These are phyloP conservation scores for Leucoraja ocellata DNA, from an alignment of 2,797 vertebrate genomes.

Conservation along the genomic window DNA sequence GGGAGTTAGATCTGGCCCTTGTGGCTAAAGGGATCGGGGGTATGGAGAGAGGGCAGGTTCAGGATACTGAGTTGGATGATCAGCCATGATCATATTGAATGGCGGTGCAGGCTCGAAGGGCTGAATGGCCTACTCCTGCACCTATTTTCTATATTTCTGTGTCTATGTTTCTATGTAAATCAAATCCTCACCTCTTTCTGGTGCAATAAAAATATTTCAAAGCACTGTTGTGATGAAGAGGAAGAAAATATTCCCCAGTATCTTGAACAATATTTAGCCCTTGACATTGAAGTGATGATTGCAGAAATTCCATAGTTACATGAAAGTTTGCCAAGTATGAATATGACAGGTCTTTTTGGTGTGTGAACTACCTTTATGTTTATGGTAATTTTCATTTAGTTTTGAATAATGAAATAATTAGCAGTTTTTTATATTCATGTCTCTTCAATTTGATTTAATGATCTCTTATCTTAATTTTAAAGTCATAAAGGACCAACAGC, in stretches of 20 bases:
- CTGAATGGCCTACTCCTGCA: too few species aligned
- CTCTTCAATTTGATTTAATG: conserved; percentile 30
- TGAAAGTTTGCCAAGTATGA: not conserved
- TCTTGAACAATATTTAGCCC: too few species aligned
- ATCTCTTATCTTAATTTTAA: conserved; percentile 4
- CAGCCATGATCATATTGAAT: too few species aligned
- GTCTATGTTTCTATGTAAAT: too few species aligned
- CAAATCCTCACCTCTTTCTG: not conserved
- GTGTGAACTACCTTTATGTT: conserved; percentile 8
- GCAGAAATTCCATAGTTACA: conserved; percentile 10
- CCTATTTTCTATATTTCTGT: too few species aligned
- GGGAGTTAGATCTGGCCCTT: too few species aligned
- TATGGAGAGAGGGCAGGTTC: too few species aligned
- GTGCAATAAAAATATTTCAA: not conserved
- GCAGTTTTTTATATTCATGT: conserved; percentile 36
- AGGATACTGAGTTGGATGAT: too few species aligned
- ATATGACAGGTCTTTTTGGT: not conserved
- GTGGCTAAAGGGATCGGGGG: too few species aligned
- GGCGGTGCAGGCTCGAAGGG: too few species aligned
- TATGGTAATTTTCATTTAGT: conserved; percentile 27
- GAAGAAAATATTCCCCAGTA: too few species aligned
- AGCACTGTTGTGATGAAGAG: too few species aligned
- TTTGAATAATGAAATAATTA: conserved; percentile 36
- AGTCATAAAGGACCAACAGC: not conserved
- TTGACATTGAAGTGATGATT: conserved; percentile 12